Conservation (phyloP, 2,797 vertebrate species). For the Leucoraja ocellata region DNA sequence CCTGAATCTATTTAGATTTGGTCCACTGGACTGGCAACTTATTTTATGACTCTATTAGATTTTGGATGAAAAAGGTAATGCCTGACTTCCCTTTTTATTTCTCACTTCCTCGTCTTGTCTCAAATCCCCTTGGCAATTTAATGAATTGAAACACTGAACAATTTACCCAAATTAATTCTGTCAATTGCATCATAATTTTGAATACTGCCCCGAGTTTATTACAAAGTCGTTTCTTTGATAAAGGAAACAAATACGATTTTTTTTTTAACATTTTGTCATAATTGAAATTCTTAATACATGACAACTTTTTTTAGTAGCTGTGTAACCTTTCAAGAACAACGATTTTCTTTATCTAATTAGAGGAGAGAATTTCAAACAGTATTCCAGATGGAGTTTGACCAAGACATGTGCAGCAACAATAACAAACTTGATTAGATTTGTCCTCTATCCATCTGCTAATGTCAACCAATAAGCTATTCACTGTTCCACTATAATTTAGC, state of each 20-base stretch:
- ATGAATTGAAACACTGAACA: neutral
- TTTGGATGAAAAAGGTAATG: conserved; percentile 4
- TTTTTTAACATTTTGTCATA: neutral
- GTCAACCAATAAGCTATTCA: neutral
- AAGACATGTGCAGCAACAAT: neutral
- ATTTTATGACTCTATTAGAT: neutral
- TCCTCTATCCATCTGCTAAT: conserved; percentile 17
- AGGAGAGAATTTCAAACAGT: neutral
- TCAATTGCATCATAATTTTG: neutral
- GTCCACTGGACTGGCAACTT: neutral
- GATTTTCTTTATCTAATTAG: conserved; percentile 16
- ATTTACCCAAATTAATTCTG: conserved; percentile 23
- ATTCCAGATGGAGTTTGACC: conserved; percentile 9
- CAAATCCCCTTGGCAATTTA: conserved; percentile 1
- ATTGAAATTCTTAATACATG: neutral
- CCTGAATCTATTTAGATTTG: no score
- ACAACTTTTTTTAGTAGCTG: neutral
- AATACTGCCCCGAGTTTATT: neutral
- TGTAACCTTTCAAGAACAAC: neutral
- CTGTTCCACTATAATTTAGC: neutral
- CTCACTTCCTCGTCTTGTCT: neutral
- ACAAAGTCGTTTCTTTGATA: neutral
- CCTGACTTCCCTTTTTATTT: neutral
- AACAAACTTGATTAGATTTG: neutral
- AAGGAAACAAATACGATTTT: neutral